A percentile compares a stretch with the other conserved stretches of the same genome.
These are phyloP conservation scores for Polypterus senegalus DNA, from an alignment of 2,113 vertebrate genomes.

Conservation along the genomic window DNA sequence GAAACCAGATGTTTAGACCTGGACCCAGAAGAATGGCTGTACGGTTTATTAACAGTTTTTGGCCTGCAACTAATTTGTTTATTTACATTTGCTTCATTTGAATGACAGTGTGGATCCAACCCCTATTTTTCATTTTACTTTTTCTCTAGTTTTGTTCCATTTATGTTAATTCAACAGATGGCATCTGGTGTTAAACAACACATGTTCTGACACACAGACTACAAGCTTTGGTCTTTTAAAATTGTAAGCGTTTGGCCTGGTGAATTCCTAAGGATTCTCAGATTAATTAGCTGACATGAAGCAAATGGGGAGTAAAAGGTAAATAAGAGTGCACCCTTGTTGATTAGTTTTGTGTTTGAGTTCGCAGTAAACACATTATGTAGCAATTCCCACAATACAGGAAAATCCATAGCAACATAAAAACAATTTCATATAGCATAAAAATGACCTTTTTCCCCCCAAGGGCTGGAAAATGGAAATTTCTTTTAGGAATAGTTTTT, in stretches of 20 bases:
- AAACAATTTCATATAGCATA: not conserved
- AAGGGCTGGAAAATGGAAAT: not conserved
- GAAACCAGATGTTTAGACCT: constrained; percentile 37
- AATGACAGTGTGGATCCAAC: constrained; percentile 1
- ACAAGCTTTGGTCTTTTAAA: not conserved
- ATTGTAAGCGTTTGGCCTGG: too few species aligned
- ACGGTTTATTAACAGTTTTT: not conserved
- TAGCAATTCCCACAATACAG: not conserved
- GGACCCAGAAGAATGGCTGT: not conserved
- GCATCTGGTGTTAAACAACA: constrained; percentile 2
- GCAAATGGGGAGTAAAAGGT: too few species aligned
- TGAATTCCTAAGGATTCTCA: too few species aligned
- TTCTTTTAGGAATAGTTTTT: not conserved
- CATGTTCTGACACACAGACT: not conserved
- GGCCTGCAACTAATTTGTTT: not conserved
- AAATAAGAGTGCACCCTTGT: too few species aligned
- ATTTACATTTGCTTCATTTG: not conserved
- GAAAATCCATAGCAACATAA: not conserved
- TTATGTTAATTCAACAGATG: not conserved
- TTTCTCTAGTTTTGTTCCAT: constrained; percentile 2
- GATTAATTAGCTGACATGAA: too few species aligned
- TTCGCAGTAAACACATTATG: too few species aligned
- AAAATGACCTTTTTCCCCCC: not conserved
- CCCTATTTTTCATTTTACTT: constrained; percentile 2
- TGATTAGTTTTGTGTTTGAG: too few species aligned